phyloP scores from a whole-genome alignment of 2,797 vertebrate genomes.

The Todus mexicanus region DNA sequence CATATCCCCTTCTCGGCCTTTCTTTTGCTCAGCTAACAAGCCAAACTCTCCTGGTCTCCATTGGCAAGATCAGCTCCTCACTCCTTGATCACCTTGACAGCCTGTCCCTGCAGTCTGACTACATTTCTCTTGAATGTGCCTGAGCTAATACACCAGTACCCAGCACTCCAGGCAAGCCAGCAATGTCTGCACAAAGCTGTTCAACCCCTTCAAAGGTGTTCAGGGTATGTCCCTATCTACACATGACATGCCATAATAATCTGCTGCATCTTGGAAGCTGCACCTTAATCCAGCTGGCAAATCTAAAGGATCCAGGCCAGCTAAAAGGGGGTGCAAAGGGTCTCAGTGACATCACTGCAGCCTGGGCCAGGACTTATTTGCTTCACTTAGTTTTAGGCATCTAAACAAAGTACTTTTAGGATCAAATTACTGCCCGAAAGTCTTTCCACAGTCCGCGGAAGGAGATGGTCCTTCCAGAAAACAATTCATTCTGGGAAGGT shows the following conservation, averaged over 20 bases:
- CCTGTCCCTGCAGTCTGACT: background rate
- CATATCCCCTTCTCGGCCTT: background rate
- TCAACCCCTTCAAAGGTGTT: background rate
- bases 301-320: background rate
- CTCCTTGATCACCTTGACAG: background rate
- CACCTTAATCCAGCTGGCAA: background rate
- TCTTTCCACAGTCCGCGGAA: constrained; percentile 26
- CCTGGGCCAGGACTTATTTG: background rate
- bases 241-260: background rate
- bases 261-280: background rate
- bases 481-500: constrained; percentile 54
- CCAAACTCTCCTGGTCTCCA: background rate
- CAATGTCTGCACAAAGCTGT: background rate
- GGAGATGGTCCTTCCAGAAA: constrained; percentile 44
- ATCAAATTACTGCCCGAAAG: constrained; percentile 42
- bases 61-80: background rate
- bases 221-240: background rate
- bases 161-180: background rate
- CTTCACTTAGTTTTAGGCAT: constrained; percentile 36
- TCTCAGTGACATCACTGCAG: background rate
- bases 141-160: background rate
- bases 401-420: constrained; percentile 42
- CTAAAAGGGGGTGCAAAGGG: background rate
- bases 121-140: background rate
- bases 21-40: background rate